A percentile compares a stretch with the other conserved stretches of the same genome.
These are phyloP conservation scores for Urocitellus parryii DNA, from an alignment of 2,113 vertebrate species.

Conservation along the genomic window DNA sequence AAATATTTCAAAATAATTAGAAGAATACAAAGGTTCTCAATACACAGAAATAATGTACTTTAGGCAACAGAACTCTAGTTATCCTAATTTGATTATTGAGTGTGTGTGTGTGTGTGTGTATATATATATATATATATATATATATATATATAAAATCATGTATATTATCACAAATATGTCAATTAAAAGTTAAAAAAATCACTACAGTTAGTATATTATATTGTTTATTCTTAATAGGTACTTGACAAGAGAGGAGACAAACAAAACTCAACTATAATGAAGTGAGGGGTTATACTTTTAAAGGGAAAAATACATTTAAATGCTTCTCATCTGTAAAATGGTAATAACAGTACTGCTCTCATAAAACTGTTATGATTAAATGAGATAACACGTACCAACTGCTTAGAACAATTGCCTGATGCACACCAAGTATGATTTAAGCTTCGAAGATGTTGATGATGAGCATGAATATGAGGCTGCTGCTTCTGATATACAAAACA, in stretches of 20 bases:
- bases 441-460: not conserved
- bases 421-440: not conserved
- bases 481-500: not conserved
- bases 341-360: not conserved
- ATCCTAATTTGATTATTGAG: not conserved
- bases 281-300: not conserved
- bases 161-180: not conserved
- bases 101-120: too few species aligned
- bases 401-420: not conserved
- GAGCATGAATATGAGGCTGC: not conserved
- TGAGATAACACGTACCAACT: not conserved
- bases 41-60: not conserved
- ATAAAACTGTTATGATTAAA: not conserved
- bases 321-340: slow-evolving; percentile 22
- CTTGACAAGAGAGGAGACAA: not conserved
- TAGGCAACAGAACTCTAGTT: not conserved
- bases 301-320: not conserved
- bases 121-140: too few species aligned
- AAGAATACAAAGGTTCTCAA: not conserved
- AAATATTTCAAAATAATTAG: not conserved
- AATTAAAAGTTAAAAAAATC: not conserved
- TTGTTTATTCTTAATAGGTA: not conserved
- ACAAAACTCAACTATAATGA: not conserved
- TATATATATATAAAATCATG: not conserved
- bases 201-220: not conserved